Conservation (phyloP, 1,140 invertebrate genomes). For the Neoseiulus cucumeris region DNA sequence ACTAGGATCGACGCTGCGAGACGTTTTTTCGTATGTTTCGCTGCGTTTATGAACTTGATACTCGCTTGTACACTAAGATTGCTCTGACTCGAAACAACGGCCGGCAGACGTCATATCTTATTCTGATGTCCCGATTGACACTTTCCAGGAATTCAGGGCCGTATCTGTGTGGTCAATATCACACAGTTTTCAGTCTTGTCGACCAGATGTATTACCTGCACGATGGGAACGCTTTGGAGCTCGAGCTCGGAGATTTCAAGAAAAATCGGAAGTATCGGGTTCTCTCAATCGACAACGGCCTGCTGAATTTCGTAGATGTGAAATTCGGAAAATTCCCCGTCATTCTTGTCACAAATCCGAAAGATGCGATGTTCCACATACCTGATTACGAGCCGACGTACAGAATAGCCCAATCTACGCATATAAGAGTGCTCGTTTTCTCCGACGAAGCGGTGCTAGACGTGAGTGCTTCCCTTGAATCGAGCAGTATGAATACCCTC, state of each 20-base stretch:
- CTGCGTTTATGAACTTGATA: neutral
- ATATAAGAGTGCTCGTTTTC: constrained; percentile 46
- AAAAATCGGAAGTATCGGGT: constrained; percentile 67
- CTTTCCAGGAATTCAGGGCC: constrained; percentile 34
- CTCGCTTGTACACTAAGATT: no score
- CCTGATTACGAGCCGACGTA: constrained; percentile 48
- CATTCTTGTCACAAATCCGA: constrained; percentile 68
- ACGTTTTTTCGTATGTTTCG: constrained; percentile 19
- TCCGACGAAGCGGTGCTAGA: neutral
- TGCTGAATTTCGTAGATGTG: constrained; percentile 69
- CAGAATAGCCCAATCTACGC: constrained; percentile 45
- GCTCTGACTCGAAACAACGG: no score
- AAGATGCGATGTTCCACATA: constrained; percentile 49
- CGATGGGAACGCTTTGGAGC: constrained; percentile 61
- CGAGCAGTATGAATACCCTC: no score
- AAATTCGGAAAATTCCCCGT: constrained; percentile 56
- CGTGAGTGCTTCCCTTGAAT: neutral
- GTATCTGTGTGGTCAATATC: constrained; percentile 83
- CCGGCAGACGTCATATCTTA: neutral
- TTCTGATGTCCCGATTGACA: neutral
- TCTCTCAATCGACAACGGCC: constrained; percentile 61
- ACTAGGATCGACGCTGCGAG: constrained; percentile 33
- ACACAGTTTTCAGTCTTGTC: constrained; percentile 53
- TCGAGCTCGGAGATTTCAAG: constrained; percentile 85
- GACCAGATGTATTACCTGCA: constrained; percentile 71